Evolutionary conservation across 2,113 vertebrate species (phyloP).

Genomic region (Falcunculus frontatus): DNA sequence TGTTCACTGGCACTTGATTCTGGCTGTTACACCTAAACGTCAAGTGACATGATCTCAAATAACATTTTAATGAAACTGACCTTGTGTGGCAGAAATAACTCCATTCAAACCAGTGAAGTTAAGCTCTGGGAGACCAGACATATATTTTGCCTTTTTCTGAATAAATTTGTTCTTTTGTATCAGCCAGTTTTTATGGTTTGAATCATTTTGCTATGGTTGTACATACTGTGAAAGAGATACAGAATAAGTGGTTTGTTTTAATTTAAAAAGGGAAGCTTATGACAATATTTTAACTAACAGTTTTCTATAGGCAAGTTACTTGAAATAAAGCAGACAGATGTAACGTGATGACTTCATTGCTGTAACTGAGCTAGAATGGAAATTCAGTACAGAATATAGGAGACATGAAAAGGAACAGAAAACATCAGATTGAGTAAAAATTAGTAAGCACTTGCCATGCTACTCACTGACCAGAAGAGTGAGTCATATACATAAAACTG

Average conservation of each 20-base stretch:
- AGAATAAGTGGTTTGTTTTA: background rate
- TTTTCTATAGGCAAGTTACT: background rate
- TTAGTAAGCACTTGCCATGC: background rate
- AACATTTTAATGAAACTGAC: background rate
- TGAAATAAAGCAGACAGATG: background rate
- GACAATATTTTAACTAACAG: background rate
- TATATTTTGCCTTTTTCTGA: background rate
- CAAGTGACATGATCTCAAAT: background rate
- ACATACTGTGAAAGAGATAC: background rate
- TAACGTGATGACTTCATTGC: background rate
- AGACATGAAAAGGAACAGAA: background rate
- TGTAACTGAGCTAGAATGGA: background rate
- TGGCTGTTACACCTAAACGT: background rate
- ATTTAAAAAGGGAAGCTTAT: background rate
- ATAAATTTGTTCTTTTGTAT: background rate
- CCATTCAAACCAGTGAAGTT: background rate
- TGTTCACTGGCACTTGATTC: background rate
- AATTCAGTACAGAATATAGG: background rate
- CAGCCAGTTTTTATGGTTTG: background rate
- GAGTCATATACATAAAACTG: background rate
- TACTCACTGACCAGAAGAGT: background rate
- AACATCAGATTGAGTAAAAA: background rate
- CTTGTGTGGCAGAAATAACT: background rate
- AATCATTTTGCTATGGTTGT: background rate
- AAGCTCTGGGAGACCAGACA: background rate